Conservation (phyloP, 2,888 invertebrate species). For the Eupsilia transversa region DNA sequence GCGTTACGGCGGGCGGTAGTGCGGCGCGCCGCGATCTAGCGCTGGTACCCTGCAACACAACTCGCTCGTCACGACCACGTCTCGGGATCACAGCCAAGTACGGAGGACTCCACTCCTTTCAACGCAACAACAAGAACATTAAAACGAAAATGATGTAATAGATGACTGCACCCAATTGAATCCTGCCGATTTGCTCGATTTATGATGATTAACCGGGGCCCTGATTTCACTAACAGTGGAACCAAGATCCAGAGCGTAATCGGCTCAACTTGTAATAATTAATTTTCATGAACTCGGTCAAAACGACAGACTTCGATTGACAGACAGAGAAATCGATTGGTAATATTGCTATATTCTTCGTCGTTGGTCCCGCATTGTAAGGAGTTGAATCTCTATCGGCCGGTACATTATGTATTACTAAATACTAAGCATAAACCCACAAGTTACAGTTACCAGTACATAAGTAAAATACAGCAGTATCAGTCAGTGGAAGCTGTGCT, state of each 20-base stretch:
- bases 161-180: background rate
- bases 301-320: background rate
- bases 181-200: background rate
- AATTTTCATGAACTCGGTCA: background rate
- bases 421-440: background rate
- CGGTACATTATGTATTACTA: background rate
- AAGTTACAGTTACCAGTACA: slow-evolving; percentile 24
- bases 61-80: slow-evolving; percentile 6
- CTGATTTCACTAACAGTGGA: background rate
- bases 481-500: slow-evolving; percentile 19
- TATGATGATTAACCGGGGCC: background rate
- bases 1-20: slow-evolving; percentile 75
- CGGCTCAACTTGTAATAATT: background rate
- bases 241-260: no score
- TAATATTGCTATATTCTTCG: background rate
- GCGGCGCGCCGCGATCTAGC: slow-evolving; percentile 79
- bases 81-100: background rate
- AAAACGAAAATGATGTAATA: background rate
- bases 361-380: background rate
- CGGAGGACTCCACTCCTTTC: background rate
- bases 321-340: background rate
- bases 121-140: background rate
- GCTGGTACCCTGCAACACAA: slow-evolving; percentile 82
- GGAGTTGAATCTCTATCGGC: slow-evolving; percentile 2
- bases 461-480: slow-evolving; percentile 15